Base-by-base conservation (phyloP, 2,797 vertebrate genomes). In the Craterocephalus amniculus region DNA sequence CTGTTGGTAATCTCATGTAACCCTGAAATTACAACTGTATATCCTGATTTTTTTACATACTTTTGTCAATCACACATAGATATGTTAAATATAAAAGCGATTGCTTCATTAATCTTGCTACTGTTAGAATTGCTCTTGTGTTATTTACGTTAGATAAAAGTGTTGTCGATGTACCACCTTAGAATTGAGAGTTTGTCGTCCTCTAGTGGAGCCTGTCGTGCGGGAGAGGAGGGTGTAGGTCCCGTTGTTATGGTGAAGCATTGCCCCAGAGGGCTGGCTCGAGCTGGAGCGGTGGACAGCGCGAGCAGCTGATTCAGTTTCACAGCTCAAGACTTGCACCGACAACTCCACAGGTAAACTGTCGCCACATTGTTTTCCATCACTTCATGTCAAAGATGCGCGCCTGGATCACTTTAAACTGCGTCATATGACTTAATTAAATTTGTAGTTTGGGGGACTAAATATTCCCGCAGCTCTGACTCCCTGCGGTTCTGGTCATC, bases 201-300 rank as follows among this genome's bases (percentile, higher is more conserved):
- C 89, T 54, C 92, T 89, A 29, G 82, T 43, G 90, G 87, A n/a
- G 11, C 0, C 2, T 3, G 11, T 0, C 10, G 13, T 8, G 51
- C 1, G 35, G 51, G 73, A 67, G 74, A 40, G 58, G 66, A 63
- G 66, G 31, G 63, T n/a, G 26, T 70, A 51, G 81, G 62, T 78
- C 76, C 70, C 86, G 93, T 93, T 93, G 93, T 94, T 92, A 94
- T 92, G 92, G 94, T 92, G 94, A 94, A 87, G 91, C 91, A 78
- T 93, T 92, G 77, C 82, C 88, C 83, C 78, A 0, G 84, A 85
- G 88, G 87, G 63, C 78, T 75, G 79, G 51, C 67, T 6, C 57
- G 68, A 65, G 74, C 48, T 6, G 69, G 61, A 72, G 58, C 57
- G 9, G 68, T 35, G 60, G 66, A 63, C 82, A 55, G 88, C 29